Conservation (phyloP, 2,113 vertebrate genomes). For the Cyanistes caeruleus region DNA sequence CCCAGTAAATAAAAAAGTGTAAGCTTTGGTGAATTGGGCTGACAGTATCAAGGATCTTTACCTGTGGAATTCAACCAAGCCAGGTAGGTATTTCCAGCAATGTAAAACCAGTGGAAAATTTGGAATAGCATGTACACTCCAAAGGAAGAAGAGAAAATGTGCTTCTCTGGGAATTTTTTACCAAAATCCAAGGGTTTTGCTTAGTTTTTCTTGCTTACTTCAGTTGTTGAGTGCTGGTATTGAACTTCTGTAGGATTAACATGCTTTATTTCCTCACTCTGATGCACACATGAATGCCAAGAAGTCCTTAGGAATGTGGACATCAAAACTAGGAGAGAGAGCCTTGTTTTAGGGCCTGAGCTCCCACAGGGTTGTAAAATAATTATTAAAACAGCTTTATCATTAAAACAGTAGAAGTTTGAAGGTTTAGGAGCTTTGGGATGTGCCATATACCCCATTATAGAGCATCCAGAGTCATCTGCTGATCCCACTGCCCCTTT, state of each 20-base stretch:
- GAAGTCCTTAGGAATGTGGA: not conserved
- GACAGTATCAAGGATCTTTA: not conserved
- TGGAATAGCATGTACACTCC: not conserved
- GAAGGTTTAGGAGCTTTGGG: not conserved
- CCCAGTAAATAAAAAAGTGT: not conserved
- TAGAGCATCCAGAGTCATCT: not conserved
- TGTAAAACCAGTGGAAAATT: not conserved
- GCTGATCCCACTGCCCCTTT: not conserved
- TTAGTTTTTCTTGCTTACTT: not conserved
- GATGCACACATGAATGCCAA: not conserved
- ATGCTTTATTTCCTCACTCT: not conserved
- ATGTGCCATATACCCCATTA: accelerated
- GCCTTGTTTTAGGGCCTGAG: not conserved
- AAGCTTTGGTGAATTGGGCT: not conserved
- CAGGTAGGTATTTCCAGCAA: not conserved
- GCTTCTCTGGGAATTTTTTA: not conserved
- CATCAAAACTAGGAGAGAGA: not conserved
- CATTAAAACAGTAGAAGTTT: not conserved
- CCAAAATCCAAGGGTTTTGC: not conserved
- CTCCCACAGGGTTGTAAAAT: not conserved
- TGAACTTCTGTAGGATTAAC: not conserved
- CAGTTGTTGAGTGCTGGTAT: not conserved
- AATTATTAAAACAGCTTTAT: not conserved
- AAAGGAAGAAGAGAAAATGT: not conserved
- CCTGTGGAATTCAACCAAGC: not conserved